Evolutionary conservation across 2,888 invertebrate species (phyloP).

Genomic region (Muschampia plurimacula): DNA sequence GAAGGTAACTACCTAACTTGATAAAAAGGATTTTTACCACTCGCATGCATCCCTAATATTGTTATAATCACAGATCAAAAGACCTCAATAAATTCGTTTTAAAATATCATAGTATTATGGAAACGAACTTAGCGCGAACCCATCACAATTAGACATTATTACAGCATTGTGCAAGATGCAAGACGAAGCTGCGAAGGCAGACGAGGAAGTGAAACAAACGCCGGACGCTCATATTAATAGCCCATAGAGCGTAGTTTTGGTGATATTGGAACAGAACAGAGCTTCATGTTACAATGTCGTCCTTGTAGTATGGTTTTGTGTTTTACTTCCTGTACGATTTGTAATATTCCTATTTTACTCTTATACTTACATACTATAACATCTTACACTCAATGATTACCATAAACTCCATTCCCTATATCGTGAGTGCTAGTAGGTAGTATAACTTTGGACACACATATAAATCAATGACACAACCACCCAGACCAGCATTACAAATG

Average conservation of each 20-base stretch:
- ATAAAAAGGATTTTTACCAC: too few species aligned
- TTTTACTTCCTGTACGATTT: slow-evolving; percentile 16
- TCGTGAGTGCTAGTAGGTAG: too few species aligned
- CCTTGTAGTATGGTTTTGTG: slow-evolving; percentile 14
- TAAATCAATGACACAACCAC: too few species aligned
- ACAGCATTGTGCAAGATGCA: slow-evolving; percentile 72
- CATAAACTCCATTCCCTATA: too few species aligned
- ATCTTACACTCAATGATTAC: too few species aligned
- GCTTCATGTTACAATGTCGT: neutral
- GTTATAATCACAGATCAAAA: too few species aligned
- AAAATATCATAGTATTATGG: neutral
- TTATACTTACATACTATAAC: neutral
- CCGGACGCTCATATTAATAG: slow-evolving; percentile 79
- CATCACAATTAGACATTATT: slow-evolving; percentile 78
- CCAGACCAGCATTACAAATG: too few species aligned
- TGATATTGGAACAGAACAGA: slow-evolving; percentile 21
- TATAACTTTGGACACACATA: too few species aligned
- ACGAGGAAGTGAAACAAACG: slow-evolving; percentile 81
- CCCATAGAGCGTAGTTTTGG: neutral
- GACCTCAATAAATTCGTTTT: too few species aligned
- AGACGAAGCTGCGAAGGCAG: slow-evolving; percentile 59
- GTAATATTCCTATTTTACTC: neutral
- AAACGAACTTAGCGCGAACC: slow-evolving; percentile 57
- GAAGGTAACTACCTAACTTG: too few species aligned
- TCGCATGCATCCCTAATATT: too few species aligned